Conservation (phyloP, 2,888 invertebrate species). For the Chalcosyrphus nemorum region DNA sequence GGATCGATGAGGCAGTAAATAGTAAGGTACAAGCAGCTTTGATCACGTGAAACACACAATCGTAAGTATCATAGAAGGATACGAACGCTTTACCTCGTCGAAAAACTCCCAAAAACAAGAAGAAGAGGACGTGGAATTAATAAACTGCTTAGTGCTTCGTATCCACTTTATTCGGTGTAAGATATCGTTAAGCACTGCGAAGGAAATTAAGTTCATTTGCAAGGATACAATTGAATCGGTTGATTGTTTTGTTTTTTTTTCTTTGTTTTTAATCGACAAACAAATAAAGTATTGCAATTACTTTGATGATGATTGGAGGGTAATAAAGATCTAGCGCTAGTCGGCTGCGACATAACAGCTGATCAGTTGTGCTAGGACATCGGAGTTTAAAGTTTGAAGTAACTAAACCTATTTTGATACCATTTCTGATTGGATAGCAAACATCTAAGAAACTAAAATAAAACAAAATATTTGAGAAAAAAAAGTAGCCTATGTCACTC, state of each 20-base stretch:
- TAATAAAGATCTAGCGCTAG: not conserved
- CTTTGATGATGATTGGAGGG: not conserved
- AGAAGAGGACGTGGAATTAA: not conserved
- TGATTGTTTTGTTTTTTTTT: not conserved
- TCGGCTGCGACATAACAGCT: no score
- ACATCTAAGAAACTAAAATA: no score
- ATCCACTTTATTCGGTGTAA: no score
- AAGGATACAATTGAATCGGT: conserved; percentile 1
- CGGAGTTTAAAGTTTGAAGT: no score
- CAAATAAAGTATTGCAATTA: not conserved
- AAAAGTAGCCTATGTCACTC: no score
- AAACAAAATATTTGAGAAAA: no score
- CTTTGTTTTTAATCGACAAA: not conserved
- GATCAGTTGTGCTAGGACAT: no score
- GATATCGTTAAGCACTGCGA: not conserved
- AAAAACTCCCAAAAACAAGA: not conserved
- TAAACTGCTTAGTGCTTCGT: not conserved
- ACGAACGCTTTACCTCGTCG: not conserved
- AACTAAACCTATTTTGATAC: no score
- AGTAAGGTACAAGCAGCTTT: not conserved
- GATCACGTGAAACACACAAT: conserved; percentile 9
- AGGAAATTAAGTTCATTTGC: not conserved
- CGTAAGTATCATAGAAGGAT: not conserved
- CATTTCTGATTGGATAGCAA: no score
- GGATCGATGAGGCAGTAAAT: conserved; percentile 25